Percentiles rank a stretch among this genome's conserved stretches.
These are phyloP conservation scores for Heliocidaris erythrogramma DNA, from an alignment of 35 echinoderm and acorn worm genomes.

Conservation along the genomic window DNA sequence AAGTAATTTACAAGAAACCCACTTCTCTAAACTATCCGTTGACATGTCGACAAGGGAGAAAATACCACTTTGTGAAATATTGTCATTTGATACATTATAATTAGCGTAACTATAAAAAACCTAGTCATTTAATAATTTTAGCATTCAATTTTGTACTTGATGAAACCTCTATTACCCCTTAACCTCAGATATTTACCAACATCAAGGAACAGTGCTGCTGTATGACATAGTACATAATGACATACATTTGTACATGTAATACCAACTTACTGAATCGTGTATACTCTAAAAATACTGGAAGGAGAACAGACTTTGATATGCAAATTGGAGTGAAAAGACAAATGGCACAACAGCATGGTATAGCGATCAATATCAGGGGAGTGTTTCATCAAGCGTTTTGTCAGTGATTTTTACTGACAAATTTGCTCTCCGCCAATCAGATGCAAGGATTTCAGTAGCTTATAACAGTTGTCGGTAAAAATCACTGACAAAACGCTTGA, in stretches of 20 bases:
- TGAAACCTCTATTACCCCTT: neutral
- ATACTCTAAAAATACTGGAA: slow-evolving; percentile 2
- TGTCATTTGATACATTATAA: neutral
- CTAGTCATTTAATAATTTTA: neutral
- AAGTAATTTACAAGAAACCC: neutral
- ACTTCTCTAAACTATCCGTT: neutral
- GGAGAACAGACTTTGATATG: neutral
- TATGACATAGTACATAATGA: neutral
- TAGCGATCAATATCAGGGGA: neutral
- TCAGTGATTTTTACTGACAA: too few relatives aligned
- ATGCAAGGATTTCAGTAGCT: too few relatives aligned
- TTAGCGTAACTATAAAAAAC: neutral
- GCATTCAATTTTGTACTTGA: neutral
- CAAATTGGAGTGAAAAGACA: neutral
- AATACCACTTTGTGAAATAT: neutral
- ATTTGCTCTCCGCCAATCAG: too few relatives aligned
- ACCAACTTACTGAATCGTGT: neutral
- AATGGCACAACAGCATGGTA: neutral
- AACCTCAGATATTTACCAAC: neutral
- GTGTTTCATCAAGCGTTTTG: too few relatives aligned
- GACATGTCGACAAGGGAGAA: neutral
- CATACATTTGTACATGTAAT: neutral
- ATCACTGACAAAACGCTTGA: too few relatives aligned
- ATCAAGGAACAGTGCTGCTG: neutral
- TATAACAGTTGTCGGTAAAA: too few relatives aligned